Conservation (phyloP, 2,888 invertebrate genomes). For the Drosophila atripex region DNA sequence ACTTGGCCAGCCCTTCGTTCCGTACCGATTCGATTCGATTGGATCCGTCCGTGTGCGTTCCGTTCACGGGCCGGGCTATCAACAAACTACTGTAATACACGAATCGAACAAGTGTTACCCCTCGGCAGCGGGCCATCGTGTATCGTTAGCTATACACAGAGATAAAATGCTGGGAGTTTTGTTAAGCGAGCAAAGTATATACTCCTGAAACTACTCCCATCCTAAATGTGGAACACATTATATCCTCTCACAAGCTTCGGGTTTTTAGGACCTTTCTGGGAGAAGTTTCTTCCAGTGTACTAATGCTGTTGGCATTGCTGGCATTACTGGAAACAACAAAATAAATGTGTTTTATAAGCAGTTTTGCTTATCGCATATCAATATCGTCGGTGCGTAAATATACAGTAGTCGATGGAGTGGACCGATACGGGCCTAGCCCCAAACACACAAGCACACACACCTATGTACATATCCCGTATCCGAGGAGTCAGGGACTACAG, state of each 20-base stretch:
- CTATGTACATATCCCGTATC: conserved; percentile 52
- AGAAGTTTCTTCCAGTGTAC: conserved; percentile 6
- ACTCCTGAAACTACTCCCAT: too few species aligned
- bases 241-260: too few species aligned
- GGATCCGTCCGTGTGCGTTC: conserved; percentile 45
- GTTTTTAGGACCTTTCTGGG: too few species aligned
- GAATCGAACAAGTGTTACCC: conserved; percentile 77
- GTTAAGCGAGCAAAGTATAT: too few species aligned
- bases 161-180: conserved; percentile 3
- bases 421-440: conserved; percentile 51
- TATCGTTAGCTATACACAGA: conserved; percentile 20
- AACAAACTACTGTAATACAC: conserved; percentile 80
- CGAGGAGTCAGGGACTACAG: not conserved
- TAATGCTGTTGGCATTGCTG: conserved; percentile 13
- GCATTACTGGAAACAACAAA: conserved; percentile 62
- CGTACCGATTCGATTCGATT: conserved; percentile 11
- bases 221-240: too few species aligned
- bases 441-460: conserved; percentile 4
- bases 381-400: conserved; percentile 79
- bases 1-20: conserved; percentile 23
- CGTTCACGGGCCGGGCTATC: conserved; percentile 69
- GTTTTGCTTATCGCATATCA: conserved; percentile 78
- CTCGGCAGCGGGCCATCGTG: conserved; percentile 37
- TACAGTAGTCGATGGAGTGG: conserved; percentile 79
- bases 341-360: conserved; percentile 79